phyloP scores from a whole-genome alignment of 2,888 invertebrate species.

The Tetramorium bicarinatum region DNA sequence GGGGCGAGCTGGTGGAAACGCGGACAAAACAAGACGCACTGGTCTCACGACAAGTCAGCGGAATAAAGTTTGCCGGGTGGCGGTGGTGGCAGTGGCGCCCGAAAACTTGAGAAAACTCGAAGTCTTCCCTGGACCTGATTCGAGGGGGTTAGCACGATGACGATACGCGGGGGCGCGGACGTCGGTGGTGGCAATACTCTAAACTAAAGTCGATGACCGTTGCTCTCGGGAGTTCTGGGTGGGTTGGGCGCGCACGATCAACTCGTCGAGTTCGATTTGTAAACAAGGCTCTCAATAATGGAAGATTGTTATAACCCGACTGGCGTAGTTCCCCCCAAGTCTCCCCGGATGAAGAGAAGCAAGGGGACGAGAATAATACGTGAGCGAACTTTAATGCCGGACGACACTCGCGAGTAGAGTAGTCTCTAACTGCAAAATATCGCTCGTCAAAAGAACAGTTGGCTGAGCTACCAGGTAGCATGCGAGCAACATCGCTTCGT shows the following conservation, averaged over 20 bases:
- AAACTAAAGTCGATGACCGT: slow-evolving; percentile 75
- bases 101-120: slow-evolving; percentile 82
- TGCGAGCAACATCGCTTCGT: slow-evolving; percentile 19
- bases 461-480: slow-evolving; percentile 40
- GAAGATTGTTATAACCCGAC: slow-evolving; percentile 80
- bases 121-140: slow-evolving; percentile 72
- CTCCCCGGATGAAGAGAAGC: slow-evolving; percentile 55
- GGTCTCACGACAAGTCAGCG: slow-evolving; percentile 80
- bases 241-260: slow-evolving; percentile 65
- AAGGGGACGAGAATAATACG: slow-evolving; percentile 48
- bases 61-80: slow-evolving; percentile 81
- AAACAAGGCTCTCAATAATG: slow-evolving; percentile 85
- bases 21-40: slow-evolving; percentile 80
- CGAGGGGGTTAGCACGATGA: slow-evolving; percentile 42
- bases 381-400: slow-evolving; percentile 59
- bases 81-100: slow-evolving; percentile 72
- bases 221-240: slow-evolving; percentile 28
- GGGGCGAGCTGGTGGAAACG: slow-evolving; percentile 55
- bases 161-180: slow-evolving; percentile 14
- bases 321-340: slow-evolving; percentile 64
- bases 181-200: slow-evolving; percentile 71
- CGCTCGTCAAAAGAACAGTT: slow-evolving; percentile 54
- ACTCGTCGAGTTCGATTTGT: slow-evolving; percentile 83
- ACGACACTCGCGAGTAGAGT: slow-evolving; percentile 45
- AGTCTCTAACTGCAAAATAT: slow-evolving; percentile 51